Base-by-base conservation (phyloP, 2,888 invertebrate species). In the Conchocele bisecta region DNA sequence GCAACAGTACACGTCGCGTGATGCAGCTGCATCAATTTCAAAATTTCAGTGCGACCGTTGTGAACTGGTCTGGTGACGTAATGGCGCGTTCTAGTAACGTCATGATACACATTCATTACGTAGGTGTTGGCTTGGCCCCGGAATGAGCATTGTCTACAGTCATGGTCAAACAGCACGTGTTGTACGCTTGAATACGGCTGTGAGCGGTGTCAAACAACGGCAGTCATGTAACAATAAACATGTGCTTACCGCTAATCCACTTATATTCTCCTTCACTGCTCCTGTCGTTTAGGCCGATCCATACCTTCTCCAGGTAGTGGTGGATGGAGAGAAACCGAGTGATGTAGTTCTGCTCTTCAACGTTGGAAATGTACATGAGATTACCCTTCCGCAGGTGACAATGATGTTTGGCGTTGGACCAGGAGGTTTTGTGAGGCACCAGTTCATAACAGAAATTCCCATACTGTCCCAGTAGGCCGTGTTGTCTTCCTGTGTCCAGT, bases 361-460 rank as follows among this genome's bases (percentile, higher is more conserved):
- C 56, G 42, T 69, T 64, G 5, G 61, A 29, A 26, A 76, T 54
- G 29, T 56, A 48, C 13, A 66, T 46, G 3, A 76, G 56, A 15
- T 66, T 42, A 5, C 76, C 76, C 1, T 17, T 6, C 29, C 33
- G 17, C 17, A 59, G 29, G 7, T 29, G 31, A 33, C 76, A 76
- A 41, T 76, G 76, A 20, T 65, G 31, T 48, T 69, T 63, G 9
- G 72, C 76, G 35, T 63, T 66, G 13, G 44, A 44, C 63, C 69
- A 76, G n/a, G 64, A 66, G n/a, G 69, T 65, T n/a, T 39, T 5
- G 31, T 33, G 37, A 39, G 57, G 44, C 5, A 72, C 72, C 5
- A 73, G 33, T 24, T 72, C 76, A 28, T 61, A 69, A 26, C 76
- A 76, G 31, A 54, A 76, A 6, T 69, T 53, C 11, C 68, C 76